Conservation (phyloP, 1,140 invertebrate species). For the Myzus persicae region DNA sequence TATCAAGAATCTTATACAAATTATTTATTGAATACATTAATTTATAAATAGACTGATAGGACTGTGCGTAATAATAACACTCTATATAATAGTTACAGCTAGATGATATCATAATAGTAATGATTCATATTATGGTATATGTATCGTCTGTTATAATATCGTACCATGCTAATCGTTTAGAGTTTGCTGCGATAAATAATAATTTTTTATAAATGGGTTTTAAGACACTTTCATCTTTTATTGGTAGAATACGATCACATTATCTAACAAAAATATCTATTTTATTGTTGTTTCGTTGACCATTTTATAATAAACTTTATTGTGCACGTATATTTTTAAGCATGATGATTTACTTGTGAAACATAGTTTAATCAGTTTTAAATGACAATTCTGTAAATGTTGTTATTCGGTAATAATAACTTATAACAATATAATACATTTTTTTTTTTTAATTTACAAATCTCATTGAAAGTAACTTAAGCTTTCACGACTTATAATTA, state of each 20-base stretch:
- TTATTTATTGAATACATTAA: background rate
- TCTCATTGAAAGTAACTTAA: background rate
- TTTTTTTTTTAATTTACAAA: background rate
- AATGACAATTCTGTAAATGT: background rate
- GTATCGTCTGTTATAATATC: background rate
- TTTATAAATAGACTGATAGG: background rate
- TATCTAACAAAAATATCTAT: background rate
- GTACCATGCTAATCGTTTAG: background rate
- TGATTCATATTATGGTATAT: background rate
- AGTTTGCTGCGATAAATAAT: background rate
- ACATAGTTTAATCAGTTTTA: no score
- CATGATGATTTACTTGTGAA: no score
- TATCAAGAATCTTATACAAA: background rate
- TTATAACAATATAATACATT: no score
- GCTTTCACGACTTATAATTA: background rate
- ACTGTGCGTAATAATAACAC: background rate
- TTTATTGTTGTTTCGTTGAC: background rate
- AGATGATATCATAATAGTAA: background rate
- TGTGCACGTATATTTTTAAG: background rate
- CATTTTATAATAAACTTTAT: background rate
- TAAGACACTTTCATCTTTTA: background rate
- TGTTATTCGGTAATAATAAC: no score
- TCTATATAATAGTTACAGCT: background rate
- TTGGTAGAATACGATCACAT: no score
- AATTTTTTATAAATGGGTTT: background rate